Evolutionary conservation across 2,888 invertebrate genomes (phyloP), one percentile per base, ranked within the genome.

Genomic region (Tryphoninae sp.): DNA sequence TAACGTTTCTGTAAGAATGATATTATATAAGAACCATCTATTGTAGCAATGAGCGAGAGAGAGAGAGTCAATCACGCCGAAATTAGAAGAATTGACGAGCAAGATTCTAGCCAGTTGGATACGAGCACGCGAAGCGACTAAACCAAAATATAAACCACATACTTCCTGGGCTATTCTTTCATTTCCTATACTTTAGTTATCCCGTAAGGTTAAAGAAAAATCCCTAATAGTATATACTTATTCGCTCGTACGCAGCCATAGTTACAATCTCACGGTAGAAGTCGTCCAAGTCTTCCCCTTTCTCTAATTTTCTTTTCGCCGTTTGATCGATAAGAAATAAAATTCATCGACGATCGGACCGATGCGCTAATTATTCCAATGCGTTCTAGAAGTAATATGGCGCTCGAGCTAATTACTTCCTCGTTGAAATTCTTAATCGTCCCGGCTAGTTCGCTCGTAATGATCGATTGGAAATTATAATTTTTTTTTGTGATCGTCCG

Each of bases 301-400:
- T 40, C 26, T 62, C 61, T 61, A n/a, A 22, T 68, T 33, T 13
- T 23, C 51, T 33, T 40, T 67, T 19, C 42, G 13, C 26, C 23
- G 45, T 1, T 7, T 22, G 9, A 53, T 26, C 22, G 69, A 61
- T 76, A 26, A 0, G 42, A 62, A 6, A 69, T 16, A 45, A 69
- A 64, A 13, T 62, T 8, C 45, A 59, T 13, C 33, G 51, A 13
- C 6, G 33, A 33, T 23, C 26, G 11, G 4, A 4, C 13, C 68
- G 61, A 16, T 77, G 59, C 4, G n/a, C 55, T 78, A 67, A 78
- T 78, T 78, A 72, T 78, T 72, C 9, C 16, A 23, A 64, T 58
- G 45, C 65, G 26, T 59, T 58, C 33, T 33, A 13, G 23, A 33
- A 51, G 42, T 42, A 9, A 9, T 22, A 45, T 67, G 49, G 51